Base-by-base conservation (phyloP, 2,797 vertebrate species). In the Trachops cirrhosus region DNA sequence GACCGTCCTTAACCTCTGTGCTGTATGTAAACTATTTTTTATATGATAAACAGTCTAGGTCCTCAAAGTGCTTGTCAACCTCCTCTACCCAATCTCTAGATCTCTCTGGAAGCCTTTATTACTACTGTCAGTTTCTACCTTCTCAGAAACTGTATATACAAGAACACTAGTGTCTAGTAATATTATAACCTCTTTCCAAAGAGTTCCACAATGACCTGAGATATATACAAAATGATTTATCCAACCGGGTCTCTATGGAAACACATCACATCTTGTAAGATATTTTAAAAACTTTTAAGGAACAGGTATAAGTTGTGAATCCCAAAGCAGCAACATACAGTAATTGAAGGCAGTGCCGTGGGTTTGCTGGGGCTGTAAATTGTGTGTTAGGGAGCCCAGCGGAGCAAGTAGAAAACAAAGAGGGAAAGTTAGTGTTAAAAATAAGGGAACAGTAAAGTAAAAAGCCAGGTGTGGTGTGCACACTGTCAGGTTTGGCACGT, bases 251-350 rank as follows among this genome's bases (percentile, higher is more conserved):
- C 77, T 98, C 97, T 97, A 86, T 90, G 97, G 83, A 97, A 96
- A 98, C 97, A 94, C 75, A 59, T 97, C 92, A 74, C 80, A 96
- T 98, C 97, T 97, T 96, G 88, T 97, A 98, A 98, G 97, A 92
- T 98, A 96, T 97, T 97, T 96, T 79, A 62, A 46, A 85, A 82
- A 86, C 83, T 86, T 97, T 97, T 98, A 97, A 96, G 94, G 97
- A 97, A 97, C 86, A 98, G 70, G 86, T 97, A 84, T 98, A 98
- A 98, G 96, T 98, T 98, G 97, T 97, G 98, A 98, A 98, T 98
- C 98, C 98, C 98, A 98, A 94, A 98, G 96, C 97, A 98, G 97
- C 96, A 97, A 97, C 98, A 97, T 97, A 94, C 14, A 73, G 94
- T 98, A 97, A 98, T 97, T 98, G 92, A 97, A 98, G 92, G 97